Base-by-base conservation (phyloP, 1,140 invertebrate genomes). In the Heliconius nattereri region DNA sequence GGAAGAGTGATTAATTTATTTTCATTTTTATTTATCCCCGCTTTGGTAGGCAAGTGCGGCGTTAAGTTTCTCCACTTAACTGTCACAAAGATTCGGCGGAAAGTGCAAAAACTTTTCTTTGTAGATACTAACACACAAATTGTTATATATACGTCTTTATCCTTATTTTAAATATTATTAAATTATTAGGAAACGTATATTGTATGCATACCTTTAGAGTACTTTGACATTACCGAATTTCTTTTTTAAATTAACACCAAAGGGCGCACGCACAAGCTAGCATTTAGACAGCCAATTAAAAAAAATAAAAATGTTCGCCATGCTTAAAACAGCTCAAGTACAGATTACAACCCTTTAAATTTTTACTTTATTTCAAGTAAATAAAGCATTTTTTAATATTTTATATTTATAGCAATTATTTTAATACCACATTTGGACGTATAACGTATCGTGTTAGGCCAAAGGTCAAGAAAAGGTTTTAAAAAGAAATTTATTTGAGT, bases 361-460 rank as follows among this genome's bases (percentile, higher is more conserved):
- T 32, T 76, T 37, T 75, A 75, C 60, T 52, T 29, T 75, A 80
- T 75, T 26, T 0, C 37, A n/a, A 7, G 16, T 20, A 3, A 66
- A 16, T 72, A 80, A 49, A 23, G 81, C 20, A 35, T 29, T 3
- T 35, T 54, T 75, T 16, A 66, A 29, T 23, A 66, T 66, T 66
- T 66, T 23, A 66, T 29, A 8, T 66, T n/a, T 29, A 66, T 13
- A 66, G 60, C 60, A 66, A 11, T 66, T 26, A 66, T 66, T 66
- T 66, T 29, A 11, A 13, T 29, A 26, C 3, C 26, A 29, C 1
- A 29, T 19, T 66, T 11, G 60, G 26, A 26, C 26, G 60, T 66
- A 29, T 66, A 66, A 66, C 60, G 71, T 84, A 72, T 82, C 87
- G 87, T 89, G 87, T 87, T 80, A 89, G 86, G 86, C 86, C 86